These are phyloP conservation scores for Apocheima hispidaria DNA, from an alignment of 2,888 invertebrate genomes.

Conservation along the genomic window DNA sequence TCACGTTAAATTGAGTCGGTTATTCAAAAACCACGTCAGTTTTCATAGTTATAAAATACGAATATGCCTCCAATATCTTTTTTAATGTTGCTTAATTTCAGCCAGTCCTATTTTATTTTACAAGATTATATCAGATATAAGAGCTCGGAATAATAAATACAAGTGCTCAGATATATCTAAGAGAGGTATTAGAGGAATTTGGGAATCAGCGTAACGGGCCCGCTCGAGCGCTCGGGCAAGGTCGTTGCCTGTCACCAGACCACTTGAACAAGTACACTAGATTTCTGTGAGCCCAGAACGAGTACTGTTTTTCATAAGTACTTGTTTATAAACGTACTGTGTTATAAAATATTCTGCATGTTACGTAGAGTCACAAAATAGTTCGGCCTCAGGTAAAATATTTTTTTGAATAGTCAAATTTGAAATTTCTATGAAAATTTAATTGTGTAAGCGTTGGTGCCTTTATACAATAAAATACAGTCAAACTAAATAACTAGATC, in stretches of 20 bases:
- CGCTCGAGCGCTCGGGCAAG: conserved; percentile 9
- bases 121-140: conserved; percentile 4
- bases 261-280: not conserved
- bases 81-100: not conserved
- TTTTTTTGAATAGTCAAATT: too few relatives aligned
- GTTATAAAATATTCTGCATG: not conserved
- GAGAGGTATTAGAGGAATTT: conserved; percentile 57
- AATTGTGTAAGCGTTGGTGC: too few relatives aligned
- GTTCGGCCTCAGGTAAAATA: not conserved
- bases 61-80: not conserved
- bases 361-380: not conserved
- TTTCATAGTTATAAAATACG: too few relatives aligned
- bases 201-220: conserved; percentile 60
- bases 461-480: too few relatives aligned
- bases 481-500: too few relatives aligned
- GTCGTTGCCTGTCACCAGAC: conserved; percentile 10
- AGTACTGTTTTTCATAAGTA: not conserved
- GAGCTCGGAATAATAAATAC: not conserved
- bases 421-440: too few relatives aligned
- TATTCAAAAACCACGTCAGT: too few relatives aligned
- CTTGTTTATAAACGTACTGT: not conserved
- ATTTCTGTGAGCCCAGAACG: not conserved
- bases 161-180: not conserved
- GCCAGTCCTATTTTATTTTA: not conserved
- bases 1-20: too few relatives aligned